Evolutionary conservation across 1,140 invertebrate genomes (phyloP).

Genomic region (Pantala flavescens): DNA sequence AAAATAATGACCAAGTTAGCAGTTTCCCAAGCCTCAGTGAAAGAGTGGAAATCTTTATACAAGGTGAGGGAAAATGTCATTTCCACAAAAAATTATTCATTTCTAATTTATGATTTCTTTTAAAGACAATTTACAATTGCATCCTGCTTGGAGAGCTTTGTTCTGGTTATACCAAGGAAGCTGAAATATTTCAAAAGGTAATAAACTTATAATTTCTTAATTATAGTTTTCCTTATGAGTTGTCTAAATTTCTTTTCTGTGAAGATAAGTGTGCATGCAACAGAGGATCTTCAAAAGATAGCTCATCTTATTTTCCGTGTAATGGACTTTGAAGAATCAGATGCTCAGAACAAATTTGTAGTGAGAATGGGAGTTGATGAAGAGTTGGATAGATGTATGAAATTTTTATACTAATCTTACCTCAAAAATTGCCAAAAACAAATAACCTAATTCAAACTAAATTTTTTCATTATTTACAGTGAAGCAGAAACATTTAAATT

Average conservation of each 20-base stretch:
- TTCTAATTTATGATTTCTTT: slow-evolving; percentile 23
- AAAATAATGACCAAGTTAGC: slow-evolving; percentile 46
- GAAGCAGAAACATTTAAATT: neutral
- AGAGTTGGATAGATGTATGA: slow-evolving; percentile 52
- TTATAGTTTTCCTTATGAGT: neutral
- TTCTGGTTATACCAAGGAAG: slow-evolving; percentile 32
- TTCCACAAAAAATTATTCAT: slow-evolving; percentile 14
- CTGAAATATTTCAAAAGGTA: slow-evolving; percentile 46
- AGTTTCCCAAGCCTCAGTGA: slow-evolving; percentile 45
- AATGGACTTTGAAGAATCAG: slow-evolving; percentile 58
- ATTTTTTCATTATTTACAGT: slow-evolving; percentile 14
- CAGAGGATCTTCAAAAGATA: slow-evolving; percentile 46
- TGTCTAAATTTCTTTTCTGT: slow-evolving; percentile 19
- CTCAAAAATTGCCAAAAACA: slow-evolving; percentile 18
- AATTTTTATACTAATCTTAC: slow-evolving; percentile 21
- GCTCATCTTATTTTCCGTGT: slow-evolving; percentile 41
- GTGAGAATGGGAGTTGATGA: slow-evolving; percentile 56
- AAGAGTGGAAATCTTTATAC: slow-evolving; percentile 55
- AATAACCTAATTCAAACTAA: too few species aligned
- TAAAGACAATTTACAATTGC: slow-evolving; percentile 52
- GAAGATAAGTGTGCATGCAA: slow-evolving; percentile 35
- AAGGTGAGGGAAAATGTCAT: slow-evolving; percentile 37
- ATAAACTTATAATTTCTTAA: neutral
- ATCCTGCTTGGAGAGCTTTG: slow-evolving; percentile 54
- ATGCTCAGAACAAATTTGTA: slow-evolving; percentile 47